Percentiles rank a stretch among this genome's conserved stretches.
Evolutionary conservation across 2,113 vertebrate species (phyloP).

Genomic region (Salvelinus alpinus): DNA sequence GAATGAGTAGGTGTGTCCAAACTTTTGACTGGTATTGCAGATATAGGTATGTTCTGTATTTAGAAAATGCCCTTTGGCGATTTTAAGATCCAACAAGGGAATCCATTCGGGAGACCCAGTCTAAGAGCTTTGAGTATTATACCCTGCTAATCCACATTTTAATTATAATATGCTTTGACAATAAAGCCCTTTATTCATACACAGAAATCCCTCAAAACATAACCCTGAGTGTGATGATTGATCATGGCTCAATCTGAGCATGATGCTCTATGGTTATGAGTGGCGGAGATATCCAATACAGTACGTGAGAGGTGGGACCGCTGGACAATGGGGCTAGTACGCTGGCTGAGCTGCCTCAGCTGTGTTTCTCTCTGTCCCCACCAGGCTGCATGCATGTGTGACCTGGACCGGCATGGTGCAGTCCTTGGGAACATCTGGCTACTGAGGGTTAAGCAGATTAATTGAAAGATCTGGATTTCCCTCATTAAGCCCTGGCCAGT

Average conservation of each 20-base stretch:
- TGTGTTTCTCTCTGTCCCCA: too few relatives aligned
- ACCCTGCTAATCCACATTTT: not conserved
- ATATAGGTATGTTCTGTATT: not conserved
- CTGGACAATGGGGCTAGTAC: not conserved
- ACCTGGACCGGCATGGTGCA: conserved; percentile 47
- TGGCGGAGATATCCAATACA: not conserved
- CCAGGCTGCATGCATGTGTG: conserved; percentile 7
- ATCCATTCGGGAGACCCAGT: not conserved
- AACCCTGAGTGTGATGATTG: not conserved
- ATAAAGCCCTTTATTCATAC: not conserved
- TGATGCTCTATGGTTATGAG: not conserved
- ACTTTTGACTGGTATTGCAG: too few relatives aligned
- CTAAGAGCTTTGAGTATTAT: conserved; percentile 1
- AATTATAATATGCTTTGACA: not conserved
- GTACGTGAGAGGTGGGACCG: not conserved
- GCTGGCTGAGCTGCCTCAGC: not conserved
- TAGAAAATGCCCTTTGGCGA: not conserved
- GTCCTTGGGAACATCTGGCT: conserved; percentile 71
- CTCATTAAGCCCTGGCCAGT: conserved; percentile 42
- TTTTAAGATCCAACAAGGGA: not conserved
- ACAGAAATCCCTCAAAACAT: not conserved
- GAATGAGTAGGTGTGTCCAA: too few relatives aligned
- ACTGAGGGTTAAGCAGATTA: conserved; percentile 69
- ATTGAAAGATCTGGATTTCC: conserved; percentile 69
- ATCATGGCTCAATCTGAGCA: not conserved